Evolutionary conservation across 2,888 invertebrate genomes (phyloP).

Genomic region (Alsophila aescularia): DNA sequence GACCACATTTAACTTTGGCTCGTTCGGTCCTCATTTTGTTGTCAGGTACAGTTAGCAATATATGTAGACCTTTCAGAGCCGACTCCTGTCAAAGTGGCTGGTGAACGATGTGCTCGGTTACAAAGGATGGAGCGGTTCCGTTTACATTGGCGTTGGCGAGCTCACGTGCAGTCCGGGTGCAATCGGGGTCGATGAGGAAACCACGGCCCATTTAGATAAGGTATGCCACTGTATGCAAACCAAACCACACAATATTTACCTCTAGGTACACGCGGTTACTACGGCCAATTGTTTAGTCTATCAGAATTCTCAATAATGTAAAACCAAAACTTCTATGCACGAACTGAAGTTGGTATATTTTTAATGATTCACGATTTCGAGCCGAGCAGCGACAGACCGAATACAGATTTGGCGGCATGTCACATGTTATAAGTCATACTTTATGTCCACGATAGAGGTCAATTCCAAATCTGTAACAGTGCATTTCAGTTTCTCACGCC

Average conservation of each 20-base stretch:
- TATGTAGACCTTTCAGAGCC: constrained; percentile 14
- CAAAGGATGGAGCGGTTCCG: constrained; percentile 26
- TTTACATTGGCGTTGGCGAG: constrained; percentile 21
- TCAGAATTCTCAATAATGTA: constrained; percentile 3
- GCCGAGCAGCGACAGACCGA: neutral
- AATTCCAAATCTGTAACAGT: constrained; percentile 61
- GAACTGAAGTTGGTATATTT: neutral
- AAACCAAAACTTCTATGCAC: neutral
- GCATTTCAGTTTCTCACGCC: constrained; percentile 44
- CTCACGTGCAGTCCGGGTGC: constrained; percentile 49
- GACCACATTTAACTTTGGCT: constrained; percentile 15
- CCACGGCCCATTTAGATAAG: constrained; percentile 79
- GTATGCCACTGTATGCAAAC: constrained; percentile 54
- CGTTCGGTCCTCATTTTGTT: constrained; percentile 5
- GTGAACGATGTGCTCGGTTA: constrained; percentile 21
- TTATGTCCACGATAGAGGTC: constrained; percentile 22
- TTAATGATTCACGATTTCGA: neutral
- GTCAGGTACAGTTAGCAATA: constrained; percentile 16
- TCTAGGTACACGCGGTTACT: constrained; percentile 23
- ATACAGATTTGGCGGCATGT: neutral
- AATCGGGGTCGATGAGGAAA: constrained; percentile 70
- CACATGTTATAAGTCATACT: neutral
- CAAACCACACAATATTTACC: constrained; percentile 58
- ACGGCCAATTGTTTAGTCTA: constrained; percentile 11
- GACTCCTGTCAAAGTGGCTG: constrained; percentile 19